Conservation (phyloP, 2,888 invertebrate genomes). For the Zhuqinia jingwanae region DNA sequence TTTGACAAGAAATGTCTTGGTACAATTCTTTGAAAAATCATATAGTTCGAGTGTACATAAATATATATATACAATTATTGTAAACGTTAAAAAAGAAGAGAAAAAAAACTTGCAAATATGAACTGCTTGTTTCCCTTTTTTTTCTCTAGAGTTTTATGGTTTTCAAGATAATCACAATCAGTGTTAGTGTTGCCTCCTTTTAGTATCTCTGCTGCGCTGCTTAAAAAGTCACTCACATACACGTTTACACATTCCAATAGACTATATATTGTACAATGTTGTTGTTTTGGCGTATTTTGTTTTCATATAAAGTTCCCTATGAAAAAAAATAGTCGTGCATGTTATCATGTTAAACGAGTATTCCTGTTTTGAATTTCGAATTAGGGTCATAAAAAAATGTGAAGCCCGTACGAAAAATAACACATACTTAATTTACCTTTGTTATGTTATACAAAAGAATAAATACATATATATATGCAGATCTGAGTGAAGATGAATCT, state of each 20-base stretch:
- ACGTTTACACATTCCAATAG: not conserved
- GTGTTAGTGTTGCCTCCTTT: too few relatives aligned
- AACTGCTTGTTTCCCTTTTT: not conserved
- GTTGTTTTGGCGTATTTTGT: not conserved
- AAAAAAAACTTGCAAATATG: not conserved
- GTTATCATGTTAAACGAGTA: not conserved
- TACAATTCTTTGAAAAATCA: too few relatives aligned
- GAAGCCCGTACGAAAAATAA: constrained; percentile 38
- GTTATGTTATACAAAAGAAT: constrained; percentile 36
- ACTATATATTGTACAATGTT: not conserved
- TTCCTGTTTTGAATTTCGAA: constrained; percentile 38
- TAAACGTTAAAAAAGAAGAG: too few relatives aligned
- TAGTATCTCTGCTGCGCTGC: too few relatives aligned
- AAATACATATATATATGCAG: constrained; percentile 26
- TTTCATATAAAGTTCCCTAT: too few relatives aligned
- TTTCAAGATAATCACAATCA: not conserved
- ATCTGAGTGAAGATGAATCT: constrained; percentile 3
- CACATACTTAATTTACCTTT: constrained; percentile 55
- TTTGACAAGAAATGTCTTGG: too few relatives aligned
- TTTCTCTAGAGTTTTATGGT: not conserved
- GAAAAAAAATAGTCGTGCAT: not conserved
- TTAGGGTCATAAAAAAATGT: constrained; percentile 44
- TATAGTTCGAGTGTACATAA: too few relatives aligned
- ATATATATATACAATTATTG: too few relatives aligned
- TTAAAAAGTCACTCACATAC: too few relatives aligned